Evolutionary conservation across 53 echinoderm and acorn worm genomes (phyloP), one percentile per base, ranked within the genome.

Genomic region (Glandiceps talaboti): DNA sequence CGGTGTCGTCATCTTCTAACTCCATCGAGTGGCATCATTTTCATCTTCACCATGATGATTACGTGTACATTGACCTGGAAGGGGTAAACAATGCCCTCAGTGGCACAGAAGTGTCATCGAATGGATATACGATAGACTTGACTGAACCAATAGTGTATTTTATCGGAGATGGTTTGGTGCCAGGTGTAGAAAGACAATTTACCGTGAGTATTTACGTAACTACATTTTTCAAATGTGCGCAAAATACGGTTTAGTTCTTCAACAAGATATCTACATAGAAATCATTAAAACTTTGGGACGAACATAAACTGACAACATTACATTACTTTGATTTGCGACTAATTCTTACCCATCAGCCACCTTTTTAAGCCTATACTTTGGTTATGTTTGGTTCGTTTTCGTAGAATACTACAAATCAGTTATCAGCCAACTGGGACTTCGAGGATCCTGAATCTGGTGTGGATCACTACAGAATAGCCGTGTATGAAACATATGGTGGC

Each of bases 1-100:
- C 85, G 14, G 89, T 88, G 26, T 81, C 84, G 0, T 33, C 31
- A 0, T 75, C 79, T 0, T 31, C 80, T 1, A 77, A 82, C 30
- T 82, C n/a, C 28, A 75, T 88, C 31, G 85, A 88, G n/a, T 88
- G 89, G 89, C 89, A 88, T 79, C 89, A 88, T 76, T 88, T 88
- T 30, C 89, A 88, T 30, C 82, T 88, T 0, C 85, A 85, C 29
- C 85, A 88, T 79, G 85, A 85, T 64, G 89, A 88, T 33, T 78
- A 79, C 14, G 85, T 88, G 27, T 78, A 82, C 29, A 64, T 85
- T 75, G 74, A 85, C 75, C 79, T 88, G 29, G 78, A 81, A 1
- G 82, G 79, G 27, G 75, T 85, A 33, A 88, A 88, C 79, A 32
- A 79, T 26, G 89, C 89, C 31, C 75, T 79, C 27, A 31, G 82